Conservation (phyloP, 2,797 vertebrate species). For the Gastrophryne carolinensis region DNA sequence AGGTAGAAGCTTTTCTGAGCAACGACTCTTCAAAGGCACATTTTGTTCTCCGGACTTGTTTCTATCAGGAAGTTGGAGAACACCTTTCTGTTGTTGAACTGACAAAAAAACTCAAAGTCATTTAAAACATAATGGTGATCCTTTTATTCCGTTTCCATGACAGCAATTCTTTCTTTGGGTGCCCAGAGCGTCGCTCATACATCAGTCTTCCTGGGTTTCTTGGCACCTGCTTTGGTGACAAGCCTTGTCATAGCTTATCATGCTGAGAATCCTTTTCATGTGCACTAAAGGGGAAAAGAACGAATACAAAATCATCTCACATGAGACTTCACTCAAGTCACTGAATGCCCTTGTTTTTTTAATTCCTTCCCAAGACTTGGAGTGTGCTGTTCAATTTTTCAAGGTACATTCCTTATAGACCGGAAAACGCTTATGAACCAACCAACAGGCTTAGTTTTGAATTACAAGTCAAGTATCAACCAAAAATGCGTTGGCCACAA, state of each 20-base stretch:
- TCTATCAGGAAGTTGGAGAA: not conserved
- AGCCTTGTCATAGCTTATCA: constrained; percentile 73
- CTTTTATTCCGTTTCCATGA: constrained; percentile 71
- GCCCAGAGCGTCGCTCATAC: constrained; percentile 66
- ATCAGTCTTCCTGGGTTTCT: constrained; percentile 66
- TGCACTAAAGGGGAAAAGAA: constrained; percentile 60
- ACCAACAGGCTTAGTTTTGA: too few species aligned
- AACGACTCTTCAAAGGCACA: not conserved
- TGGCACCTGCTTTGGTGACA: constrained; percentile 66
- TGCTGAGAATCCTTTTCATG: constrained; percentile 64
- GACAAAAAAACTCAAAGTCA: constrained; percentile 61
- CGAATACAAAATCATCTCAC: constrained; percentile 62
- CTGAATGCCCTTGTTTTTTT: constrained; percentile 58
- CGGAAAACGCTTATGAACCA: too few species aligned
- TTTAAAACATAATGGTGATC: constrained; percentile 65
- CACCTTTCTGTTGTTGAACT: constrained; percentile 22
- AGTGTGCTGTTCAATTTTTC: not conserved
- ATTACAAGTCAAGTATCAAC: too few species aligned
- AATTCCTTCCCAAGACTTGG: not conserved
- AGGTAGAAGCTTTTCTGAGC: not conserved
- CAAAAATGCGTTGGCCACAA: too few species aligned
- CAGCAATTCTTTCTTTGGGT: constrained; percentile 68
- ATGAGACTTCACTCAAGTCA: constrained; percentile 64
- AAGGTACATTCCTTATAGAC: not conserved
- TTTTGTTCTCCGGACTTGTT: constrained; percentile 2